Conservation (phyloP, 2,797 vertebrate genomes). For the Mareca penelope region DNA sequence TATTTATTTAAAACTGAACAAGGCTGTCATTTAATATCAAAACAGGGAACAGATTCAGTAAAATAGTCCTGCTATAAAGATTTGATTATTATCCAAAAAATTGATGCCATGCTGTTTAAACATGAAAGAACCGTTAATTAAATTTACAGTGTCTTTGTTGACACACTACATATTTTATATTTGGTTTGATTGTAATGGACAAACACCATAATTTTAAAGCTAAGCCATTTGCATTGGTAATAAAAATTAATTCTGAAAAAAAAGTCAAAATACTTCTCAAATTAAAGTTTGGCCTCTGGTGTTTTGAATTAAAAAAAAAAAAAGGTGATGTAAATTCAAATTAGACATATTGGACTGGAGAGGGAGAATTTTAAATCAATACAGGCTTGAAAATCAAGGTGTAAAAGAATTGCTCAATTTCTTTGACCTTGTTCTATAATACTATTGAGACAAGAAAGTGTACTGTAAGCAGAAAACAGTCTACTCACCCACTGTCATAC, state of each 20-base stretch:
- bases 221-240: background rate
- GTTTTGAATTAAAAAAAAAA: background rate
- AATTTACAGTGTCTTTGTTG: background rate
- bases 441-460: background rate
- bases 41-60: background rate
- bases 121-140: constrained; percentile 17
- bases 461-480: background rate
- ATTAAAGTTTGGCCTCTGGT: background rate
- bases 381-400: background rate
- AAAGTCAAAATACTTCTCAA: background rate
- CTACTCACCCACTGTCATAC: constrained; percentile 92
- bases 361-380: background rate
- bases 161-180: background rate
- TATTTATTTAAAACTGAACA: background rate
- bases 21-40: background rate
- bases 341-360: background rate
- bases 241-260: background rate
- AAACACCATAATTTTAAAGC: background rate
- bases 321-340: background rate
- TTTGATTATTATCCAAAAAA: background rate
- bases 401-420: background rate
- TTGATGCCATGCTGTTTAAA: background rate
- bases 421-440: background rate
- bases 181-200: background rate
- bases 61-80: background rate